A percentile compares a stretch with the other conserved stretches of the same genome.
Conservation (phyloP, 2,888 invertebrate genomes). For the Acanthosepion lycidas region DNA sequence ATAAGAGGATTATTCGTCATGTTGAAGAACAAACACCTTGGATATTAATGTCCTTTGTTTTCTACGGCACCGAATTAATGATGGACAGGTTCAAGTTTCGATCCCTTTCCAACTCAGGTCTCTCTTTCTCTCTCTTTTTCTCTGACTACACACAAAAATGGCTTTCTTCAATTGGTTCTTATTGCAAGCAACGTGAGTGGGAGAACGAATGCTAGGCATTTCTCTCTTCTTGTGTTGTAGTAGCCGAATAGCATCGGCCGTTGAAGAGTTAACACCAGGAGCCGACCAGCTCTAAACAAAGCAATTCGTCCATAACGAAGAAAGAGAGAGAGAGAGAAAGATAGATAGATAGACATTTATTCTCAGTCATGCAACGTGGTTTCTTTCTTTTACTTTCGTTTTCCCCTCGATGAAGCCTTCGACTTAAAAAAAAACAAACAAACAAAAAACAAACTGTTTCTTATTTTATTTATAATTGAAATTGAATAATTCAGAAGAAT, state of each 20-base stretch:
- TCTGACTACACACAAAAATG: no score
- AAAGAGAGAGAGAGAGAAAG: background rate
- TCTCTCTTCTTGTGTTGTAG: background rate
- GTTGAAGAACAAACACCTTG: background rate
- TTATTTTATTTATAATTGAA: no score
- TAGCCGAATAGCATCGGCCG: constrained; percentile 11
- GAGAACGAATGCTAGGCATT: background rate
- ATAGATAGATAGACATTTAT: background rate
- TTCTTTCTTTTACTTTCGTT: no score
- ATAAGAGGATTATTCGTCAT: background rate
- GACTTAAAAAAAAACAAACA: no score
- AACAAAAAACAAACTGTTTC: no score
- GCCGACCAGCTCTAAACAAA: constrained; percentile 33
- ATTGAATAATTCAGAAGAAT: no score
- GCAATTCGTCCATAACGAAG: background rate
- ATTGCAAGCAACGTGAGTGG: background rate
- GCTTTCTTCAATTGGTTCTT: no score
- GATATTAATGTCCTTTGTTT: constrained; percentile 13
- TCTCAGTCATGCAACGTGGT: no score
- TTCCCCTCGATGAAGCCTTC: no score
- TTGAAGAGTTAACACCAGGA: constrained; percentile 20
- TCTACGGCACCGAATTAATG: background rate
- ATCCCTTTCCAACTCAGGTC: no score
- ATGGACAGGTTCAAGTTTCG: no score
- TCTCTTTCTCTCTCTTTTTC: no score